Conservation (phyloP, 2,888 invertebrate genomes). For the Sphaeridia pumilis region DNA sequence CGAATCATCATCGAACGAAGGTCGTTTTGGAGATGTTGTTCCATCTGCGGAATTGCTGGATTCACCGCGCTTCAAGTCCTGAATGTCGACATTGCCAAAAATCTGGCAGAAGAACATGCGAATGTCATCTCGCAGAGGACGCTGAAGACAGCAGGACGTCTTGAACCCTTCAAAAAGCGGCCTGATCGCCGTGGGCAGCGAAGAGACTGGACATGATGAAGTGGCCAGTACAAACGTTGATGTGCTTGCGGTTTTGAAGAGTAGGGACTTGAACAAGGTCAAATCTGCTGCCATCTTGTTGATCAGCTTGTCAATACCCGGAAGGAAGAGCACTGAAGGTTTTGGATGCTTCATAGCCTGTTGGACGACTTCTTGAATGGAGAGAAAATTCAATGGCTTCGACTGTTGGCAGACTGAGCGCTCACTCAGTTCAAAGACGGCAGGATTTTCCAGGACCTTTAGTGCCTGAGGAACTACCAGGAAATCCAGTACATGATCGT, state of each 20-base stretch:
- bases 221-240: slow-evolving; percentile 9
- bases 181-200: background rate
- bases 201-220: background rate
- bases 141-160: background rate
- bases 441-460: background rate
- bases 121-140: background rate
- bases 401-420: slow-evolving; percentile 6
- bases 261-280: background rate
- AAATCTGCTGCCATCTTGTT: slow-evolving; percentile 1
- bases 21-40: background rate
- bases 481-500: slow-evolving; percentile 10
- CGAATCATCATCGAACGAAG: background rate
- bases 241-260: slow-evolving; percentile 12
- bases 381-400: background rate
- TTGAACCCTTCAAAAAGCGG: slow-evolving; percentile 8
- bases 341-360: slow-evolving; percentile 13
- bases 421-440: slow-evolving; percentile 15
- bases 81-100: background rate
- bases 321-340: slow-evolving; percentile 16
- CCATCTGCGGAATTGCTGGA: background rate
- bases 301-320: slow-evolving; percentile 13
- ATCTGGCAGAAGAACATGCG: background rate
- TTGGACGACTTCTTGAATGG: slow-evolving; percentile 6
- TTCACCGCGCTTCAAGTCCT: background rate
- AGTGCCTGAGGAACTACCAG: slow-evolving; percentile 8